phyloP scores from a whole-genome alignment of 2,888 invertebrate species.

The Aspidiotus destructor region DNA sequence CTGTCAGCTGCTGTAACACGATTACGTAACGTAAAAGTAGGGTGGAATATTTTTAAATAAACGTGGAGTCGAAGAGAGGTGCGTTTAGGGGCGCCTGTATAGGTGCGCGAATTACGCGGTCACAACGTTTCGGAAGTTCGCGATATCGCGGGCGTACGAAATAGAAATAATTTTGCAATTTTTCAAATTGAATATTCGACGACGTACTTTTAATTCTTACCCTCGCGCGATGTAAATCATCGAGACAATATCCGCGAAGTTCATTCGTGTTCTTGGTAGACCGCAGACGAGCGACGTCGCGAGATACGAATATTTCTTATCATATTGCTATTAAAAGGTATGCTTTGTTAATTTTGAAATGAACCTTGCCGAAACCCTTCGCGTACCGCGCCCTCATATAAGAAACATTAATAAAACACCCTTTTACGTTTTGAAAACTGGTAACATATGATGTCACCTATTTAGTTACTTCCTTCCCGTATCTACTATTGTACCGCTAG shows the following conservation, averaged over 20 bases:
- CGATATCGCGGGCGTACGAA: no score
- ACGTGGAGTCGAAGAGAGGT: no score
- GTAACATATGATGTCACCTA: conserved; percentile 32
- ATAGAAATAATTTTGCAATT: no score
- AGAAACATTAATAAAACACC: conserved; percentile 27
- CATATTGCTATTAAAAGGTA: conserved; percentile 1
- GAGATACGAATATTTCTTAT: neutral
- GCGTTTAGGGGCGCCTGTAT: no score
- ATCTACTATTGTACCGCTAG: neutral
- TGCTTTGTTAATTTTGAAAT: conserved; percentile 4
- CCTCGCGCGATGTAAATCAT: neutral
- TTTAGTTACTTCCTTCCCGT: conserved; percentile 29
- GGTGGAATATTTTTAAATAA: no score
- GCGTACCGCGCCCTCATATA: neutral
- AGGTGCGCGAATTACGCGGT: no score
- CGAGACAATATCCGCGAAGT: neutral
- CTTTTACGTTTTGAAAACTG: conserved; percentile 25
- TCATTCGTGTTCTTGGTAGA: neutral
- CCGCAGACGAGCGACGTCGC: neutral
- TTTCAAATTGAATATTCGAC: no score
- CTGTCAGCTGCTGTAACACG: no score
- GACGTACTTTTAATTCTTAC: neutral
- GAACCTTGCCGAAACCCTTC: neutral
- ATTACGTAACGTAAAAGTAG: no score
- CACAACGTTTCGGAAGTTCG: no score